phyloP scores from a whole-genome alignment of 2,888 invertebrate species.

The Teleiodes luculella region DNA sequence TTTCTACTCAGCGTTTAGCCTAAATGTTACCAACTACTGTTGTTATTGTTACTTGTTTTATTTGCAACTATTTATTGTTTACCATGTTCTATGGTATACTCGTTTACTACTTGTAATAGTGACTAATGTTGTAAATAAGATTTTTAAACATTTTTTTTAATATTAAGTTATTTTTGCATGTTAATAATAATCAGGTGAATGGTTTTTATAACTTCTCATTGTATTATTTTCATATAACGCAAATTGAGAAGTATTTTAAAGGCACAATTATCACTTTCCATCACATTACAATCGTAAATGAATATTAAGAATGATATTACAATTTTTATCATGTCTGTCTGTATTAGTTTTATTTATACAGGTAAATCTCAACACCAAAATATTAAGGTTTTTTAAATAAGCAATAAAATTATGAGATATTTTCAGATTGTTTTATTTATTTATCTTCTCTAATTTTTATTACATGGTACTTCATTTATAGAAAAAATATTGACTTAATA shows the following conservation, averaged over 20 bases:
- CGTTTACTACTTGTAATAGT: slow-evolving; percentile 46
- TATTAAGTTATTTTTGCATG: slow-evolving; percentile 55
- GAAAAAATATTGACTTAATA: not conserved
- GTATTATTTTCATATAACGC: slow-evolving; percentile 70
- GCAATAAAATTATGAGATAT: slow-evolving; percentile 31
- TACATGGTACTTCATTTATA: no score
- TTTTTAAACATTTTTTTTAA: slow-evolving; percentile 49
- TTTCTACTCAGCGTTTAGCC: slow-evolving; percentile 46
- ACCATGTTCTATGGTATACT: slow-evolving; percentile 51
- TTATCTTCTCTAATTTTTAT: no score
- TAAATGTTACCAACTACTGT: slow-evolving; percentile 60
- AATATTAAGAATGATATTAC: slow-evolving; percentile 33
- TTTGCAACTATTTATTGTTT: slow-evolving; percentile 69
- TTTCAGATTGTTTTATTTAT: slow-evolving; percentile 12
- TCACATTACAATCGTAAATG: slow-evolving; percentile 67
- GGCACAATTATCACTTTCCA: slow-evolving; percentile 55
- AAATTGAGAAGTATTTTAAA: slow-evolving; percentile 56
- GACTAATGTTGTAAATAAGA: slow-evolving; percentile 66
- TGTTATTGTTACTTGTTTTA: slow-evolving; percentile 67
- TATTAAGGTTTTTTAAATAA: slow-evolving; percentile 37
- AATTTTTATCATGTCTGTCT: slow-evolving; percentile 23
- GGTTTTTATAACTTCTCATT: slow-evolving; percentile 55
- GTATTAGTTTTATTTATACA: slow-evolving; percentile 30
- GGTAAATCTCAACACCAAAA: slow-evolving; percentile 50
- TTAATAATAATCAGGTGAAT: slow-evolving; percentile 55